Evolutionary conservation across 2,888 invertebrate species (phyloP).

Genomic region (Lepidocyrtinus sp.): DNA sequence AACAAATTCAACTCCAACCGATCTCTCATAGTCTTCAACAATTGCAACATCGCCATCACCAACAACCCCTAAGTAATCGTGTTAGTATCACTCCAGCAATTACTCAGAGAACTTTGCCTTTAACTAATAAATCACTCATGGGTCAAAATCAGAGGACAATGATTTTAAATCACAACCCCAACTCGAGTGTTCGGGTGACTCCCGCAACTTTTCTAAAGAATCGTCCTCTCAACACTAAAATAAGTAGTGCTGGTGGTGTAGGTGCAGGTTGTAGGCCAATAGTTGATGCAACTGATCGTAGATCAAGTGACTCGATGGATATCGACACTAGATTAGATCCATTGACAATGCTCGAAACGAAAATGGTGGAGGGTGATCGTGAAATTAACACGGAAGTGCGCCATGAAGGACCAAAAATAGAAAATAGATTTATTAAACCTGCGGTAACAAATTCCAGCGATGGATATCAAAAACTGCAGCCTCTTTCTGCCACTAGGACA

Average conservation of each 20-base stretch:
- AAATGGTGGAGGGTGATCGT: conserved; percentile 62
- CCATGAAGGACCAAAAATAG: conserved; percentile 52
- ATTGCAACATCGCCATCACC: conserved; percentile 32
- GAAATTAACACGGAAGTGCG: conserved; percentile 54
- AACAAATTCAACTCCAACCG: conserved; percentile 60
- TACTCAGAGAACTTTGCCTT: conserved; percentile 45
- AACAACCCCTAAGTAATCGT: conserved; percentile 49
- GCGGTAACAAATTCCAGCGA: conserved; percentile 25
- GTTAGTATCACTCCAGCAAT: conserved; percentile 53
- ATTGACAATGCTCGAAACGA: conserved; percentile 62
- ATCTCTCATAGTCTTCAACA: conserved; percentile 53
- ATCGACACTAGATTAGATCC: conserved; percentile 56
- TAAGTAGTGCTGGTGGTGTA: conserved; percentile 24
- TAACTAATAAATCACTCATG: conserved; percentile 30
- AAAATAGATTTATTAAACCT: conserved; percentile 53
- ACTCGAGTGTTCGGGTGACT: conserved; percentile 47
- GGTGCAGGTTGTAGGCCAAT: conserved; percentile 27
- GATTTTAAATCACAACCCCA: conserved; percentile 54
- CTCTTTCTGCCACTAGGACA: conserved; percentile 30
- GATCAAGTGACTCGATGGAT: conserved; percentile 45
- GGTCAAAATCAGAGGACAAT: conserved; percentile 50
- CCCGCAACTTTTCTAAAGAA: conserved; percentile 52
- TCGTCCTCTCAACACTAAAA: conserved; percentile 43
- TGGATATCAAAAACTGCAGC: conserved; percentile 46
- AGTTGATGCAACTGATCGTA: conserved; percentile 19